Evolutionary conservation across 2,888 invertebrate species (phyloP).

Genomic region (Caenorhabditis parvicauda): DNA sequence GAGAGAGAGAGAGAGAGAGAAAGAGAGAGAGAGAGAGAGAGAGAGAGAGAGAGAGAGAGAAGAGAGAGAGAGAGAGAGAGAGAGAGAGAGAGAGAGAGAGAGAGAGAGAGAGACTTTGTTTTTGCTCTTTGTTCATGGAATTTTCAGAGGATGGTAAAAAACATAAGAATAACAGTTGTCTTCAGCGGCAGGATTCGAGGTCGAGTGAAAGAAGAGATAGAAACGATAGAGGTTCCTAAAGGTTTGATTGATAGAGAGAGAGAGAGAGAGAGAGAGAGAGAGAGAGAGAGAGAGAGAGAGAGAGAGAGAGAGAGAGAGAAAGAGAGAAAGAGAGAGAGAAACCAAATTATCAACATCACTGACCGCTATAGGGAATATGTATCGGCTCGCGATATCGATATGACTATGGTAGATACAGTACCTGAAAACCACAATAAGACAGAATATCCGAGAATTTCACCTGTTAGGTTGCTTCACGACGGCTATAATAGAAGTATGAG

Average conservation of each 20-base stretch:
- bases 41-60: too few relatives aligned
- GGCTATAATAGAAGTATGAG: conserved; percentile 34
- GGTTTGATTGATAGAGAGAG: too few relatives aligned
- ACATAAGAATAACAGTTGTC: too few relatives aligned
- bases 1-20: background rate
- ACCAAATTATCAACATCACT: background rate
- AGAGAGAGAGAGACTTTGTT: background rate
- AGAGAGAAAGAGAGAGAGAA: background rate
- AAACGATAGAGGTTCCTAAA: too few relatives aligned
- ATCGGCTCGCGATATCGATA: conserved; percentile 45
- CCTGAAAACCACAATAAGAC: background rate
- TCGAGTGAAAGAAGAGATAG: too few relatives aligned
- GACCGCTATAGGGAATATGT: conserved; percentile 41
- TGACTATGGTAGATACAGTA: conserved; percentile 48
- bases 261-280: too few relatives aligned
- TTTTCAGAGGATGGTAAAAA: too few relatives aligned
- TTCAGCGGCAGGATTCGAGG: too few relatives aligned
- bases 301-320: background rate
- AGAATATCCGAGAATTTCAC: background rate
- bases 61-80: background rate
- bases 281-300: too few relatives aligned
- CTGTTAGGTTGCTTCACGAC: conserved; percentile 30
- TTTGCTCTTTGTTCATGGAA: too few relatives aligned
- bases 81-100: background rate
- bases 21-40: background rate